phyloP scores from a whole-genome alignment of 2,113 vertebrate genomes.

The Camelus bactrianus region DNA sequence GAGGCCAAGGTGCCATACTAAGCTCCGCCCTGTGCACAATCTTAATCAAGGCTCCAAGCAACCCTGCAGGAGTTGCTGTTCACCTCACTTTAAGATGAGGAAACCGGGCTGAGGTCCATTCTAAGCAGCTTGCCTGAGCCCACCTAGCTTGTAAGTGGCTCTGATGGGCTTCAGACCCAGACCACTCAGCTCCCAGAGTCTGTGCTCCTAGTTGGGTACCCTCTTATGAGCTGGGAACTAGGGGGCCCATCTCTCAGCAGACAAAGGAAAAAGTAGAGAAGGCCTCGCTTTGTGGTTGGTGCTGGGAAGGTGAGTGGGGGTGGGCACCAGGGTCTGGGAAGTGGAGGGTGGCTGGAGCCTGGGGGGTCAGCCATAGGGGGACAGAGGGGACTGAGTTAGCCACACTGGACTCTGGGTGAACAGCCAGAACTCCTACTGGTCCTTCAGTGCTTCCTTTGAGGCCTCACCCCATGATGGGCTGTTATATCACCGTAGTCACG shows the following conservation, averaged over 20 bases:
- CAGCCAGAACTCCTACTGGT: background rate
- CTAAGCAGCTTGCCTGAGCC: background rate
- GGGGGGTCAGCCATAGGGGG: background rate
- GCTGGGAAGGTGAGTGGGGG: too few relatives aligned
- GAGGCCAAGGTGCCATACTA: rapidly evolving
- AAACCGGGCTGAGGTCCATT: background rate
- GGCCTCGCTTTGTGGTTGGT: background rate
- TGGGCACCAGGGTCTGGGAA: background rate
- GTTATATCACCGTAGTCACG: background rate
- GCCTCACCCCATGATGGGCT: background rate
- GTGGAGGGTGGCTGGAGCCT: background rate
- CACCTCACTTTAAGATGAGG: background rate
- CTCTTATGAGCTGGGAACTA: rapidly evolving
- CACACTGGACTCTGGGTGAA: background rate
- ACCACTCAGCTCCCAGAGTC: background rate
- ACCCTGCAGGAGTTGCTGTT: background rate
- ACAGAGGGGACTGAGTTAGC: background rate
- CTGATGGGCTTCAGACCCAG: background rate
- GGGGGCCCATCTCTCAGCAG: background rate
- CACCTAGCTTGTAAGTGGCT: background rate
- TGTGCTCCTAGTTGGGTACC: background rate
- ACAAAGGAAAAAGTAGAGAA: background rate
- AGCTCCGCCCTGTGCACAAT: background rate
- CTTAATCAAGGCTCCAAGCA: background rate
- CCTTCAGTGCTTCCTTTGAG: background rate